A percentile compares a stretch with the other conserved stretches of the same genome.
phyloP scores from a whole-genome alignment of 2,797 vertebrate species.

The Phrynocephalus vlangalii region DNA sequence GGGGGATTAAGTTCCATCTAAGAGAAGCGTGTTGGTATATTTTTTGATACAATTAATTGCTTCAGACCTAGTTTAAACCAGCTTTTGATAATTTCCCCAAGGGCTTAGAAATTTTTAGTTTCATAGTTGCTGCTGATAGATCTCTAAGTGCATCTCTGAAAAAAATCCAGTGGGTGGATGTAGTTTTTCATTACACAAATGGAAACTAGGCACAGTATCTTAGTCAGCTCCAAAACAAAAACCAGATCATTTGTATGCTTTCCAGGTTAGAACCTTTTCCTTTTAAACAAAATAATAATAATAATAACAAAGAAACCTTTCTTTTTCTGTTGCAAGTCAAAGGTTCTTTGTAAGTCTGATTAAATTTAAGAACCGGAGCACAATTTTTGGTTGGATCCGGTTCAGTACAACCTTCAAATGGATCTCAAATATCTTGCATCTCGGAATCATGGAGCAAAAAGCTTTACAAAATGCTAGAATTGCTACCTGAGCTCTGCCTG shows the following conservation, averaged over 20 bases:
- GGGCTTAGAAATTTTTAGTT: conserved; percentile 50
- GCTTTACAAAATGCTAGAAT: neutral
- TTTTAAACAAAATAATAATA: neutral
- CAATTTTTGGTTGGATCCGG: neutral
- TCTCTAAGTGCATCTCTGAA: conserved; percentile 56
- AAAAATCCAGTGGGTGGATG: conserved; percentile 67
- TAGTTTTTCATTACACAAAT: conserved; percentile 29
- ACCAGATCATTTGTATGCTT: conserved; percentile 11
- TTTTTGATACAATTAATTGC: neutral
- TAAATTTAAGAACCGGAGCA: neutral
- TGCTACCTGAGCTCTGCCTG: neutral
- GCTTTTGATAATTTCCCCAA: conserved; percentile 31
- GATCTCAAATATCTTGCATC: neutral
- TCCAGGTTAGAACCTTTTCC: conserved; percentile 16
- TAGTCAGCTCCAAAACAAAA: conserved; percentile 39
- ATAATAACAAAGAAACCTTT: neutral
- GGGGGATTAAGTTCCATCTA: conserved; percentile 11
- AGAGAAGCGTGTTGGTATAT: accelerated
- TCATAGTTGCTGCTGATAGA: conserved; percentile 43
- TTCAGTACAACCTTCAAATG: neutral
- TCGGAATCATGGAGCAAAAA: neutral
- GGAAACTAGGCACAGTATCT: conserved; percentile 53
- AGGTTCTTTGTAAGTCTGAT: conserved; percentile 6
- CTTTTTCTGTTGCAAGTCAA: conserved; percentile 9
- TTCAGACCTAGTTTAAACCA: conserved; percentile 8